A percentile compares a stretch with the other conserved stretches of the same genome.
Evolutionary conservation across 2,113 vertebrate genomes (phyloP).

Genomic region (Muntiacus muntjak): DNA sequence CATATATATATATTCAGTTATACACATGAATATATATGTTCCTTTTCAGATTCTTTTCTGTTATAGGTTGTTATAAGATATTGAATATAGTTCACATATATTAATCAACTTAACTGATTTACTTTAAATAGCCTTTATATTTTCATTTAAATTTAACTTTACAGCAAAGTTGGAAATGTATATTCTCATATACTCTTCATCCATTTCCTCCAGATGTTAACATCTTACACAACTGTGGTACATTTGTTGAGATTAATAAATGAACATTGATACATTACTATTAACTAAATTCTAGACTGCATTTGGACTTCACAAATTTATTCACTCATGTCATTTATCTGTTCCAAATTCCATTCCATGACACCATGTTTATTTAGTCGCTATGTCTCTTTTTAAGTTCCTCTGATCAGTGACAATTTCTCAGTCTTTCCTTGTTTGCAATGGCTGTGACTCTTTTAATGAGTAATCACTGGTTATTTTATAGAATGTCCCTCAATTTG

Average conservation of each 20-base stretch:
- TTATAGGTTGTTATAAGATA: neutral
- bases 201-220: neutral
- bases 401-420: neutral
- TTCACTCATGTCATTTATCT: neutral
- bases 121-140: neutral
- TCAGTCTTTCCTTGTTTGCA: neutral
- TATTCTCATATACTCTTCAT: neutral
- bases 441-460: neutral
- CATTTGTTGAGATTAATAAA: neutral
- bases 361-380: neutral
- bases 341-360: neutral
- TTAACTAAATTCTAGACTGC: neutral
- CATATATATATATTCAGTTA: neutral
- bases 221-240: neutral
- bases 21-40: neutral
- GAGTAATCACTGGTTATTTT: neutral
- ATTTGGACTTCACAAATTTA: neutral
- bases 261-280: neutral
- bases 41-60: neutral
- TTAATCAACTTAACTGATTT: neutral
- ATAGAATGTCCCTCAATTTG: neutral
- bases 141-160: slow-evolving; percentile 22
- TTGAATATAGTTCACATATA: neutral
- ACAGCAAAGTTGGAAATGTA: neutral
- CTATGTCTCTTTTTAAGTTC: neutral